Evolutionary conservation across 2,797 vertebrate species (phyloP), one percentile per base, ranked within the genome.

Genomic region (Percopsis omiscomaycus): DNA sequence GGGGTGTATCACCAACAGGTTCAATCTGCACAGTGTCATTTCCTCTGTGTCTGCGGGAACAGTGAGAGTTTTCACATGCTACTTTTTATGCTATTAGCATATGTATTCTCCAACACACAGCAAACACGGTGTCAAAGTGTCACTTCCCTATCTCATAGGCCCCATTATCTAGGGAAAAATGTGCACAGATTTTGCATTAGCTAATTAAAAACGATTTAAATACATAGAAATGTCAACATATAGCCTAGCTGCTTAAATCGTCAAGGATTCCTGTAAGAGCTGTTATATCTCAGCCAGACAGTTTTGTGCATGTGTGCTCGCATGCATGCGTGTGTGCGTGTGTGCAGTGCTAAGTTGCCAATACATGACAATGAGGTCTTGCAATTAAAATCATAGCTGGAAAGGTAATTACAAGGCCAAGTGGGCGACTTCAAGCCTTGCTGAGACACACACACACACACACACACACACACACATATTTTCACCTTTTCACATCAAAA

Each of bases 371-470:
- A 32, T 61, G 66, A 66, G 16, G 46, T 58, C 64, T 59, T 84
- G 66, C 71, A 88, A 86, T 83, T 86, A 88, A 86, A 75, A 60
- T 83, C 75, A 83, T 66, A 70, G 74, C 69, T 70, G 74, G 74
- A 71, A 87, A 83, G 77, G 74, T 87, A 80, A 88, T 88, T 88
- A 84, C 61, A 79, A 82, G 84, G 79, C 78, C 78, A 78, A 73
- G 77, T 82, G 65, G 82, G 82, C 78, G 84, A 77, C 74, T 75
- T 70, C 51, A 71, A 84, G 65, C 73, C 86, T 79, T 78, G 79
- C 84, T 82, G 83, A 61, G 82, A 71, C 6, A 15, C 30, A 61
- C 29, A n/a, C 52, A 32, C 58, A 27, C 69, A 53, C 13, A 59
- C 57, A 37, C 74, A 49, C 54, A 61, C 70, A 61, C 49, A 77